phyloP scores from a whole-genome alignment of 2,113 vertebrate genomes.

The Corydoras maculifer region DNA sequence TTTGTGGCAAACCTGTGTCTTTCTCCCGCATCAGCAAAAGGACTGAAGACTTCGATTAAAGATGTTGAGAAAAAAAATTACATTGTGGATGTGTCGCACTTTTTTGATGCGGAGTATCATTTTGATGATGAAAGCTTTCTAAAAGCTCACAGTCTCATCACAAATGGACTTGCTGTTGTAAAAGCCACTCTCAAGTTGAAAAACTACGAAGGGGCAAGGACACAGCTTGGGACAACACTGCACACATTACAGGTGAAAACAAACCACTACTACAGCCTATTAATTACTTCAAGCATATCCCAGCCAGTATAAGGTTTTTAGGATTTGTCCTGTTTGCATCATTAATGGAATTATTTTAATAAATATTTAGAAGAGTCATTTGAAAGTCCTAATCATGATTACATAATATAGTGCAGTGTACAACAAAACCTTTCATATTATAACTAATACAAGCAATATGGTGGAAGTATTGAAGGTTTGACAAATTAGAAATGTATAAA shows the following conservation, averaged over 20 bases:
- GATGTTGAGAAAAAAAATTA: not conserved
- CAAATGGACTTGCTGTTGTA: not conserved
- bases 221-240: constrained; percentile 3
- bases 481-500: no score
- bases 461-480: no score
- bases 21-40: not conserved
- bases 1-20: constrained; percentile 10
- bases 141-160: constrained; percentile 3
- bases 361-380: no score
- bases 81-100: not conserved
- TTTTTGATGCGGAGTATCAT: constrained; percentile 3
- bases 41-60: constrained; percentile 2
- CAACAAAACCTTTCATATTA: no score
- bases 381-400: no score
- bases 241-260: constrained; percentile 14
- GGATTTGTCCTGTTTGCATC: no score
- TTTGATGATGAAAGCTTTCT: constrained; percentile 20
- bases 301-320: no score
- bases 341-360: no score
- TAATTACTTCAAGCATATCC: no score
- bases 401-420: no score
- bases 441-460: no score
- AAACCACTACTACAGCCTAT: not conserved
- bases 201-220: not conserved
- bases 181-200: constrained; percentile 4